Evolutionary conservation across 2,888 invertebrate species (phyloP), one percentile per base, ranked within the genome.

Genomic region (Mamestra brassicae): DNA sequence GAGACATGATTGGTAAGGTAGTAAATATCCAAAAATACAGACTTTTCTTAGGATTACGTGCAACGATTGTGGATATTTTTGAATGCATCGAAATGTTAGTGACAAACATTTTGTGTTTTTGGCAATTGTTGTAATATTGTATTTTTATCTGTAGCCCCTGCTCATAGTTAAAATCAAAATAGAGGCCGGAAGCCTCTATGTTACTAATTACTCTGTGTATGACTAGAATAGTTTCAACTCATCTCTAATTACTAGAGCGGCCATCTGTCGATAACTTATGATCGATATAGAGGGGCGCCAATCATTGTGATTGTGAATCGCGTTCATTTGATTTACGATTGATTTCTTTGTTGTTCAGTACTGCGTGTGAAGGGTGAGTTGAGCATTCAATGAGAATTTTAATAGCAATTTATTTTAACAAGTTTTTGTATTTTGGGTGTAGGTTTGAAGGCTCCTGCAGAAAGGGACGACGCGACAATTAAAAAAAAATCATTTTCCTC

Each of bases 211-310:
- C 55, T 74, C 50, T 80, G 42, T 80, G 82, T 69, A 81, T 66
- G 26, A 65, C 42, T 77, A 38, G 36, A 72, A 67, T 65, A 81
- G 58, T 80, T 84, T 60, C 11, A 55, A 74, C 84, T 58, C 82
- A 73, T 77, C 71, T 60, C 78, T 84, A 86, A 84, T 84, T 81
- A 75, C 77, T 76, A 91, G 91, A 80, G 78, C 83, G 84, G 90
- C 94, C 95, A 95, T 95, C 95, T 95, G 95, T 94, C 94, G 91
- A 83, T 71, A 87, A 88, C 84, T 87, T 88, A 78, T 87, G 89
- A 92, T 92, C 91, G 91, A 91, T 90, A 84, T 81, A 87, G 88
- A 89, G 86, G 89, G 89, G 87, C 79, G 83, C 54, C 74, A 55
- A 84, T 26, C n/a, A n/a, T 88, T 60, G 71, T 66, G 58, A 76